These are phyloP conservation scores for Seladonia tumulorum DNA, from an alignment of 2,888 invertebrate species.

Conservation along the genomic window DNA sequence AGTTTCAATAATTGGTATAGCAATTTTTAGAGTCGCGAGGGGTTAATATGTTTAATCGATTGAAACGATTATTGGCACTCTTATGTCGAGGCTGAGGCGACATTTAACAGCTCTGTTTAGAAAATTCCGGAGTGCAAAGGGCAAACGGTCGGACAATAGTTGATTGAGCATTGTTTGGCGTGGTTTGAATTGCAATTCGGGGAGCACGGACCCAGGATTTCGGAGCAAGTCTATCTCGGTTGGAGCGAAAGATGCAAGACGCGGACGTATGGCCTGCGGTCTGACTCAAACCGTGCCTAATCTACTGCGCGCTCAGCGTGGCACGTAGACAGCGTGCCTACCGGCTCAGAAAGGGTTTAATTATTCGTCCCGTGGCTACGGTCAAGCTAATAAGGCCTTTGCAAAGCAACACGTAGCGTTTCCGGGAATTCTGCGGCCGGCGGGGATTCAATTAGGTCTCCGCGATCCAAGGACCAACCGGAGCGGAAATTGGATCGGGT, in stretches of 20 bases:
- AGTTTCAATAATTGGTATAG: no score
- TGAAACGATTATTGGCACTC: no score
- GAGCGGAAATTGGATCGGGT: conserved; percentile 22
- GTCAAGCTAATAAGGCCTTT: conserved; percentile 1
- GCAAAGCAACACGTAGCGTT: conserved; percentile 17
- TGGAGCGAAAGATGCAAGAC: neutral
- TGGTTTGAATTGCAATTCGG: neutral
- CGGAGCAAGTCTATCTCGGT: neutral
- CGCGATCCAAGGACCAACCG: neutral
- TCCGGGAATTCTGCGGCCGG: neutral
- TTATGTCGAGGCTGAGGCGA: no score
- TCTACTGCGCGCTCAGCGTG: neutral
- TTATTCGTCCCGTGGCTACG: neutral
- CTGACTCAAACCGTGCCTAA: conserved; percentile 9
- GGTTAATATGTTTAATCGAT: no score
- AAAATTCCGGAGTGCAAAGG: no score
- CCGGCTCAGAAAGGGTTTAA: conserved; percentile 1
- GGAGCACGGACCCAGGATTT: neutral
- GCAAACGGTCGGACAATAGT: neutral
- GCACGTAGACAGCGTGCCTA: neutral
- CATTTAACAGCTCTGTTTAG: no score
- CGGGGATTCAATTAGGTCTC: conserved; percentile 9
- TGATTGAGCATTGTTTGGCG: neutral
- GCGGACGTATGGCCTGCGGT: neutral
- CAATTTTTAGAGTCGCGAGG: no score